A percentile compares a stretch with the other conserved stretches of the same genome.
Evolutionary conservation across 1,140 invertebrate species (phyloP).

Genomic region (Caenorhabditis remanei): DNA sequence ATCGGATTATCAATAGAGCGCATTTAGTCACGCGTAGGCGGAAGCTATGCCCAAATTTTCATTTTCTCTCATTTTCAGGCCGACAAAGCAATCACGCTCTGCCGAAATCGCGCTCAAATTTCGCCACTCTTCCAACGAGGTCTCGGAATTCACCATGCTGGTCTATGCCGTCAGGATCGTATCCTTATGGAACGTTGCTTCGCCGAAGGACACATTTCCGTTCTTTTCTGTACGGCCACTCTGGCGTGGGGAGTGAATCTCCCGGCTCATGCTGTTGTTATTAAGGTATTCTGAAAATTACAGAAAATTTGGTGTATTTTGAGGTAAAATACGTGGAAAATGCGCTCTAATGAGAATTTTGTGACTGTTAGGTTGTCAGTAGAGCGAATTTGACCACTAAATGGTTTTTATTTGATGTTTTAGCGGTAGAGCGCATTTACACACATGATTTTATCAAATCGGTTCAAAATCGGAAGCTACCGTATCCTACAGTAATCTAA

Average conservation of each 20-base stretch:
- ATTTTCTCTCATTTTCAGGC: conserved; percentile 33
- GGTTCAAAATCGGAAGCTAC: no score
- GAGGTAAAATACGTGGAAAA: neutral
- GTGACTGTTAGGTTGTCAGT: no score
- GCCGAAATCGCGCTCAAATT: conserved; percentile 72
- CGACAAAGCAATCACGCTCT: conserved; percentile 79
- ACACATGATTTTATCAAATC: no score
- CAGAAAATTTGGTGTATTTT: neutral
- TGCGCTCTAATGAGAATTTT: no score
- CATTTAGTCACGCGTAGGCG: no score
- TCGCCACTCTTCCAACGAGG: conserved; percentile 86
- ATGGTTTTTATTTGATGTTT: no score
- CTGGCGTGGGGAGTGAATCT: conserved; percentile 99
- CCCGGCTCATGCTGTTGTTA: conserved; percentile 96
- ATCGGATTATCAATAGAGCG: no score
- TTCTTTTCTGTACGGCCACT: conserved; percentile 95
- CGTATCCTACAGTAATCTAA: no score
- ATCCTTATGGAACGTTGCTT: conserved; percentile 90
- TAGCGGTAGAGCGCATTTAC: no score
- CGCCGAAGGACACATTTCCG: conserved; percentile 85
- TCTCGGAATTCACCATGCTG: conserved; percentile 96
- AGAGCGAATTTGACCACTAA: no score
- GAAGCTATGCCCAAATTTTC: no score
- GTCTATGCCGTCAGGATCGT: conserved; percentile 82
- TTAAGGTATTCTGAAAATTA: conserved; percentile 82